Evolutionary conservation across 2,888 invertebrate genomes (phyloP).

Genomic region (Neoaliturus tenellus): DNA sequence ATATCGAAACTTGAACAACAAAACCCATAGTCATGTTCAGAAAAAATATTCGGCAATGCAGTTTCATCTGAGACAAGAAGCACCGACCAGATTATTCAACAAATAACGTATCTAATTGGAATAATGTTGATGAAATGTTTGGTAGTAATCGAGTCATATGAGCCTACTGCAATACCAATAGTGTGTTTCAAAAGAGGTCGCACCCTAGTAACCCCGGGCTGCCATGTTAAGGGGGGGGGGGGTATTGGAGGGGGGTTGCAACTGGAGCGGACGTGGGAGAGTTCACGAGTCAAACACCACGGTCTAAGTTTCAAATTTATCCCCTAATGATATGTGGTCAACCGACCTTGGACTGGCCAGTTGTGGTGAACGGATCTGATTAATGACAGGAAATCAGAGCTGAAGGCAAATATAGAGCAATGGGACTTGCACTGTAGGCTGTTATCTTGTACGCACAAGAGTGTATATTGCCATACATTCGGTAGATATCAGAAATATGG

Average conservation of each 20-base stretch:
- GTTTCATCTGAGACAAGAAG: no score
- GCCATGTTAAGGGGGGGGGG: no score
- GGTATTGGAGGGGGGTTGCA: not conserved
- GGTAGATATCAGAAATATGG: no score
- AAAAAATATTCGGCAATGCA: no score
- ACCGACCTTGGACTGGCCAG: not conserved
- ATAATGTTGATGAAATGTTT: no score
- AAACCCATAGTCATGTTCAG: no score
- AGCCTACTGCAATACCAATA: not conserved
- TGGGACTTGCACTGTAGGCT: not conserved
- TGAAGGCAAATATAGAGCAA: not conserved
- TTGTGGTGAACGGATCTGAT: conserved; percentile 15
- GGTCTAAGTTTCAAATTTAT: conserved; percentile 26
- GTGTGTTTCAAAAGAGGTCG: conserved; percentile 4
- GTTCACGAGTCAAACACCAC: conserved; percentile 1
- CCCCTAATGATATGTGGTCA: conserved; percentile 8
- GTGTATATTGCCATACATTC: no score
- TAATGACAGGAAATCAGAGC: not conserved
- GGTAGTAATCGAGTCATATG: no score
- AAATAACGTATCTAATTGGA: no score
- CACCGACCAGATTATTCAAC: no score
- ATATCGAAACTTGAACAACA: no score
- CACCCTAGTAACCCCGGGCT: not conserved
- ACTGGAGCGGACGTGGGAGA: conserved; percentile 15
- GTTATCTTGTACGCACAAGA: not conserved